Base-by-base conservation (phyloP, 2,797 vertebrate species). In the Antrozous pallidus region DNA sequence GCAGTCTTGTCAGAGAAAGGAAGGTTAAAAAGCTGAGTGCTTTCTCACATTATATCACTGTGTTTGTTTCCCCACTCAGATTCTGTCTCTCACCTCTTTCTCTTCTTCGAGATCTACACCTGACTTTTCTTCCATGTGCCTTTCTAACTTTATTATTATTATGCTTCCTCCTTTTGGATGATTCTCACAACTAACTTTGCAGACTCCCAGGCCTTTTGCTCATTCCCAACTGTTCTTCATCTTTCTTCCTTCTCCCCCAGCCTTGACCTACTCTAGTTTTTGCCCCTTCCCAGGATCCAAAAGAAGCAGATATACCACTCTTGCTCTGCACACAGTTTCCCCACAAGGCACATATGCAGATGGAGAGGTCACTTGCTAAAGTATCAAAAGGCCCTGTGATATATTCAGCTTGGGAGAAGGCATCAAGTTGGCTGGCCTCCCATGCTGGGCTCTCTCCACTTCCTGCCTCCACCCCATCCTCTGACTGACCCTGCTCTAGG, bases 401-500 rank as follows among this genome's bases (percentile, higher is more conserved):
- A 2, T 2, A 31, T 33, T 67, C 33, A 61, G 2, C 20, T 47
- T 36, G 5, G 28, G 11, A 51, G 51, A 67, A 31, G 24, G 2
- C 14, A 3, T 8, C 42, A 3, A 13, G 33, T 26, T 38, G 67
- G 71, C 54, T 54, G 58, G 4, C 42, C 42, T 33, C 33, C n/a
- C 0, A 0, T 8, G 11, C 49, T 31, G 22, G 4, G 12, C 3
- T 3, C 26, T 38, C 45, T 33, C n/a, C 9, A 9, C 7, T 42
- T 51, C 40, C 54, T 58, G 28, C 40, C 12, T 2, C 9, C 4
- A 1, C 71, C 51, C 7, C 51, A 24, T 28, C 28, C 45, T 42
- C 47, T 26, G 36, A 36, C 16, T 2, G 40, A 36, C 11, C 4
- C 36, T 4, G 51, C 33, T 10, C 20, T 26, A 6, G 8, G 56